Percentiles rank a stretch among this genome's conserved stretches.
Evolutionary conservation across 2,113 vertebrate genomes (phyloP).

Genomic region (Naja naja): DNA sequence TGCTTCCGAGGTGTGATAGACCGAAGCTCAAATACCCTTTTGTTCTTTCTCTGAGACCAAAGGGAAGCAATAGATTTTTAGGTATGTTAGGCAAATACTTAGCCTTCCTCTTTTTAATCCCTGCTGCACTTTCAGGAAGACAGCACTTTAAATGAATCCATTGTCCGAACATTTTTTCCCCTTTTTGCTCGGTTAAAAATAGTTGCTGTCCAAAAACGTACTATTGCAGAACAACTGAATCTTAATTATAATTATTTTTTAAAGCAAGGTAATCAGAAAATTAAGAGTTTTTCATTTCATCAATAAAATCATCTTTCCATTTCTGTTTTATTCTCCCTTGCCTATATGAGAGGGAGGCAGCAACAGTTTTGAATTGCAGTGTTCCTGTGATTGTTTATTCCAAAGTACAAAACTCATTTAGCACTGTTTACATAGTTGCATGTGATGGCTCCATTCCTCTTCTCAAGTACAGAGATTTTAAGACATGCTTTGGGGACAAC

Average conservation of each 20-base stretch:
- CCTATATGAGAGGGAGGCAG: background rate
- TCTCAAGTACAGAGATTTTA: conserved; percentile 26
- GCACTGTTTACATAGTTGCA: conserved; percentile 1
- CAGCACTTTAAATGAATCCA: background rate
- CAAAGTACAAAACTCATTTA: background rate
- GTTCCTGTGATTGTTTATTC: conserved; percentile 7
- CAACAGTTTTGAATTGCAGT: background rate
- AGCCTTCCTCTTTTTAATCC: background rate
- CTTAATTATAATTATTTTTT: background rate
- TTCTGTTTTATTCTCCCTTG: background rate
- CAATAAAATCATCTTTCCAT: background rate
- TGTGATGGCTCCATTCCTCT: conserved; percentile 28
- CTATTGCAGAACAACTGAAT: background rate
- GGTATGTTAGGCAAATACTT: background rate
- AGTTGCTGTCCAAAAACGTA: background rate
- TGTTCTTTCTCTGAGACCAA: background rate
- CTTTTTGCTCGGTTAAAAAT: background rate
- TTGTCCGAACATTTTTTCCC: background rate
- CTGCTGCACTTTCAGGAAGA: background rate
- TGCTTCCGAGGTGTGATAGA: background rate
- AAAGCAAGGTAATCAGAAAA: background rate
- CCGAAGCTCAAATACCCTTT: background rate
- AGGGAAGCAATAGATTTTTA: background rate
- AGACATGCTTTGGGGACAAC: conserved; percentile 25
- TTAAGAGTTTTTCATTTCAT: background rate